These are phyloP conservation scores for Popillia japonica DNA, from an alignment of 1,140 invertebrate species.

Conservation along the genomic window DNA sequence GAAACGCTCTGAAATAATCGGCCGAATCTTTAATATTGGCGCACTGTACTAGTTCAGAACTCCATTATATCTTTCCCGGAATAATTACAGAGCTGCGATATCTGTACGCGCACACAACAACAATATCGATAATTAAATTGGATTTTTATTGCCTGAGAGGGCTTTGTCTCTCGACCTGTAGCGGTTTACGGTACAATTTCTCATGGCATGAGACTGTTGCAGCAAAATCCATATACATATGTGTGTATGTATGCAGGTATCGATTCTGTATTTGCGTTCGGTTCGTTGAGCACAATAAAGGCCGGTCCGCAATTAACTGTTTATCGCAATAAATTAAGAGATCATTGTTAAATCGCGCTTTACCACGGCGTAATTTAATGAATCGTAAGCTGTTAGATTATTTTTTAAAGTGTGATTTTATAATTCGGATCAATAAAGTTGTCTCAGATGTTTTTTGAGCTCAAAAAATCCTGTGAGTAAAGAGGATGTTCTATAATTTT, in stretches of 20 bases:
- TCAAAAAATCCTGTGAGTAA: too few relatives aligned
- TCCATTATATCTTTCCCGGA: not conserved
- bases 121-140: slow-evolving; percentile 29
- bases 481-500: too few relatives aligned
- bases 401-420: not conserved
- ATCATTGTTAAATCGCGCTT: not conserved
- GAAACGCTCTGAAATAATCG: not conserved
- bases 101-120: not conserved
- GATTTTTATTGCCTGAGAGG: slow-evolving; percentile 7
- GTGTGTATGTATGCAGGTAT: too few relatives aligned
- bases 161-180: not conserved
- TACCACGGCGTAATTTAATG: not conserved
- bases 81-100: not conserved
- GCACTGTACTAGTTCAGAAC: not conserved
- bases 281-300: not conserved
- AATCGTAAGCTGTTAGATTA: not conserved
- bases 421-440: not conserved
- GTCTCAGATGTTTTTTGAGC: too few relatives aligned
- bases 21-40: not conserved
- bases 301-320: slow-evolving; percentile 16
- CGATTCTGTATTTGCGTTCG: not conserved
- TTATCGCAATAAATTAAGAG: slow-evolving; percentile 14
- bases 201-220: not conserved
- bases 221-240: not conserved
- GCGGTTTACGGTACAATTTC: not conserved